A percentile compares a stretch with the other conserved stretches of the same genome.
These are phyloP conservation scores for Copidosoma aretas DNA, from an alignment of 2,888 invertebrate species.

Conservation along the genomic window DNA sequence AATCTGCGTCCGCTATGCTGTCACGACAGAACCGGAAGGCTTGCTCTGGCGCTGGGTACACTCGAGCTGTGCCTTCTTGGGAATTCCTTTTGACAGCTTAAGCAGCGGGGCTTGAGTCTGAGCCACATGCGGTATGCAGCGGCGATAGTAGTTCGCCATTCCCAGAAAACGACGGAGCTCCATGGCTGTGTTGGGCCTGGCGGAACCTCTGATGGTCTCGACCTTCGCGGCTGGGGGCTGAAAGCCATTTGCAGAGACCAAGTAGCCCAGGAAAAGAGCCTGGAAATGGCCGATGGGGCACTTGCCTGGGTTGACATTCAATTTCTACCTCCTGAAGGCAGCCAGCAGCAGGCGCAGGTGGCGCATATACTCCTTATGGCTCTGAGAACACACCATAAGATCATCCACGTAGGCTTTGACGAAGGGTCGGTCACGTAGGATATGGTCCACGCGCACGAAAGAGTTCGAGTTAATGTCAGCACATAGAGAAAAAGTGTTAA, in stretches of 20 bases:
- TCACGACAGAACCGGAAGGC: slow-evolving; percentile 30
- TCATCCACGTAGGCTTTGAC: too few relatives aligned
- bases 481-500: too few relatives aligned
- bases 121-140: slow-evolving; percentile 55
- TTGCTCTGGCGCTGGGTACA: slow-evolving; percentile 20
- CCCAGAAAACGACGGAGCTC: slow-evolving; percentile 46
- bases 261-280: slow-evolving; percentile 21
- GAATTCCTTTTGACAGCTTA: slow-evolving; percentile 8
- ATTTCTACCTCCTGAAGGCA: background rate
- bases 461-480: too few relatives aligned
- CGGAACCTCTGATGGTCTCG: slow-evolving; percentile 9
- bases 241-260: slow-evolving; percentile 1
- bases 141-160: slow-evolving; percentile 57
- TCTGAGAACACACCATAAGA: slow-evolving; percentile 25
- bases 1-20: slow-evolving; percentile 24
- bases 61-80: slow-evolving; percentile 21
- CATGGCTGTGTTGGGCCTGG: slow-evolving; percentile 35
- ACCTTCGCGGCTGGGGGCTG: slow-evolving; percentile 7
- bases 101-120: slow-evolving; percentile 49
- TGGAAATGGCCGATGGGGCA: slow-evolving; percentile 2
- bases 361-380: slow-evolving; percentile 11
- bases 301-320: slow-evolving; percentile 32
- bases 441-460: too few relatives aligned
- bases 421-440: too few relatives aligned
- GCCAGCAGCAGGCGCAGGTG: slow-evolving; percentile 18